Evolutionary conservation across 2,888 invertebrate species (phyloP).

Genomic region (Meta bourneti): DNA sequence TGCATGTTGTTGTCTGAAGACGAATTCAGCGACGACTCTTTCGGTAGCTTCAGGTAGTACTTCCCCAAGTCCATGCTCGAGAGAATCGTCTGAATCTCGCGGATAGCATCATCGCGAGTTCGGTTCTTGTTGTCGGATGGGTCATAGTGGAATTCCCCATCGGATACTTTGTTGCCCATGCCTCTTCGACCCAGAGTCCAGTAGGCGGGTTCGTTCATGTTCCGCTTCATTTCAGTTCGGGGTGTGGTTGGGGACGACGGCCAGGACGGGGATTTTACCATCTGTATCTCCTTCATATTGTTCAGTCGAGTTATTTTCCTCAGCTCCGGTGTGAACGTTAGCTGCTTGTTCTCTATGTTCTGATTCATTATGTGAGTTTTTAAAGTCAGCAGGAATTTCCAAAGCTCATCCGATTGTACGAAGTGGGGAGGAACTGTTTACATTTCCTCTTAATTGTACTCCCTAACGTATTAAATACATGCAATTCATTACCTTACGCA

Average conservation of each 20-base stretch:
- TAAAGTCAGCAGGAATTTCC: neutral
- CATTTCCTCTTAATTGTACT: too few species aligned
- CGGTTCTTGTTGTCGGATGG: neutral
- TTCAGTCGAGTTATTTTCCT: conserved; percentile 52
- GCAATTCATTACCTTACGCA: too few species aligned
- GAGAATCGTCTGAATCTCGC: conserved; percentile 69
- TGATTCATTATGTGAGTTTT: neutral
- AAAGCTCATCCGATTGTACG: too few species aligned
- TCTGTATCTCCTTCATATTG: conserved; percentile 35
- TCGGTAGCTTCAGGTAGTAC: conserved; percentile 51
- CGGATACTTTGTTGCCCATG: conserved; percentile 16
- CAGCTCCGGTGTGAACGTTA: conserved; percentile 60
- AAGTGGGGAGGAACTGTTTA: too few species aligned
- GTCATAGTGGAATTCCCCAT: conserved; percentile 29
- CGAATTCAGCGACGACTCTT: neutral
- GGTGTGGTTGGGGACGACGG: conserved; percentile 48
- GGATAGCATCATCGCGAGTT: conserved; percentile 14
- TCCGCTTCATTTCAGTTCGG: conserved; percentile 61
- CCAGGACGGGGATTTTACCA: conserved; percentile 69
- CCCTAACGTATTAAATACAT: too few species aligned
- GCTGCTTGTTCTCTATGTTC: conserved; percentile 46
- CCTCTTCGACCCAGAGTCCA: conserved; percentile 70
- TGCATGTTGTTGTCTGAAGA: neutral
- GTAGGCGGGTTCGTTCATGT: conserved; percentile 63
- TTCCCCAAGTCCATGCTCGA: conserved; percentile 66